A percentile compares a stretch with the other conserved stretches of the same genome.
Conservation (phyloP, 2,113 vertebrate genomes). For the Lichenostomus cassidix region DNA sequence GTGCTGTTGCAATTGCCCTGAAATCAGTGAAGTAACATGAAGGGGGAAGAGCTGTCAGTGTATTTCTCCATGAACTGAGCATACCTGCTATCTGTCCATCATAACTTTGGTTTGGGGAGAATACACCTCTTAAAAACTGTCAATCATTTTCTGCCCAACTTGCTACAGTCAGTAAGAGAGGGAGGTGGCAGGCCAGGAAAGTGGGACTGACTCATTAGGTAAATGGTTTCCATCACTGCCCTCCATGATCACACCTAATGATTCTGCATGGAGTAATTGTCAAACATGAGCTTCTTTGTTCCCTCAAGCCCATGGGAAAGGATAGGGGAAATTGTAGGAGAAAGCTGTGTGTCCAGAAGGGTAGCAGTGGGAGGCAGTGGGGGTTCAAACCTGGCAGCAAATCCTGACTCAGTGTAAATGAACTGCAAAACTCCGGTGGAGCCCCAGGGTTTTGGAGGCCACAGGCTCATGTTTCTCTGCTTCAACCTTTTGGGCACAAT, state of each 20-base stretch:
- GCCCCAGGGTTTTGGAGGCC: neutral
- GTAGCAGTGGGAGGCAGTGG: neutral
- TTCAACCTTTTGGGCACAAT: neutral
- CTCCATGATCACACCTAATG: neutral
- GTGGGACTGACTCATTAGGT: neutral
- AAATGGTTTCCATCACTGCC: neutral
- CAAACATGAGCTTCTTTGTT: neutral
- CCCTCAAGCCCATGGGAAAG: neutral
- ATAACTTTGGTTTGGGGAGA: neutral
- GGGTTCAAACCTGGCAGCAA: neutral
- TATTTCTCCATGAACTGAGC: neutral
- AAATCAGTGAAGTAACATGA: neutral
- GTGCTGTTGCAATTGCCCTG: neutral
- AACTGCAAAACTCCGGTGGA: neutral
- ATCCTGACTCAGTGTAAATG: neutral
- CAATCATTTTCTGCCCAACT: fast-evolving
- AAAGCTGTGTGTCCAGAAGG: neutral
- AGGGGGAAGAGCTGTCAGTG: neutral
- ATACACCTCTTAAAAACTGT: neutral
- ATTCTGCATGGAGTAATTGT: neutral
- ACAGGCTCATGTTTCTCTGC: neutral
- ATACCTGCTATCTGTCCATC: neutral
- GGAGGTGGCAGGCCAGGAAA: neutral
- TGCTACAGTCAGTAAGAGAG: neutral
- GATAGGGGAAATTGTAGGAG: neutral